Evolutionary conservation across 2,797 vertebrate species (phyloP).

Genomic region (Eospalax fontanierii): DNA sequence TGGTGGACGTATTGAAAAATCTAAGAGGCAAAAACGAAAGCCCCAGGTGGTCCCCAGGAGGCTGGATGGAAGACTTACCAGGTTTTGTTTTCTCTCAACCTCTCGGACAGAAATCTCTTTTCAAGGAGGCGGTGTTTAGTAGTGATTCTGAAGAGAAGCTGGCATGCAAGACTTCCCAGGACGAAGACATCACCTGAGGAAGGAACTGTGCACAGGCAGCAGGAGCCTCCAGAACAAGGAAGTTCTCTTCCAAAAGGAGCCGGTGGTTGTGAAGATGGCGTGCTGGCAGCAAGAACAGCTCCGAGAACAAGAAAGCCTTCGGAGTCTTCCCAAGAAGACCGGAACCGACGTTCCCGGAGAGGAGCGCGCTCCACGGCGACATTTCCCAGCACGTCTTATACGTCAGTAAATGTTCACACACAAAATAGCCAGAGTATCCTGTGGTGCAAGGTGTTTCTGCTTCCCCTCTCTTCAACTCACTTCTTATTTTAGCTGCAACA

Average conservation of each 20-base stretch:
- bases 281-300: not conserved
- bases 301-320: slow-evolving; percentile 80
- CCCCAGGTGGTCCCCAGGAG: slow-evolving; percentile 14
- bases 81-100: slow-evolving; percentile 70
- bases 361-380: no score
- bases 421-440: not conserved
- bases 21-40: slow-evolving; percentile 68
- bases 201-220: not conserved
- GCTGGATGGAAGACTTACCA: slow-evolving; percentile 79
- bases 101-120: slow-evolving; percentile 56
- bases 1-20: not conserved
- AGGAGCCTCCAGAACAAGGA: slow-evolving; percentile 56
- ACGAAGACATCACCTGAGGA: slow-evolving; percentile 55
- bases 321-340: slow-evolving; percentile 54
- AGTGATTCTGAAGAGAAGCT: slow-evolving; percentile 57
- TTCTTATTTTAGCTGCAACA: not conserved
- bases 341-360: slow-evolving; percentile 54
- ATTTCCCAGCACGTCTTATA: not conserved
- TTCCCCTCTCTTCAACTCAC: not conserved
- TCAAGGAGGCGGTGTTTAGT: slow-evolving; percentile 50
- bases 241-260: slow-evolving; percentile 62
- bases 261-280: slow-evolving; percentile 1
- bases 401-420: slow-evolving; percentile 49
- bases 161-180: slow-evolving; percentile 6
- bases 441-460: not conserved